These are phyloP conservation scores for Andrena cerasifolii DNA, from an alignment of 1,140 invertebrate genomes.

Conservation along the genomic window DNA sequence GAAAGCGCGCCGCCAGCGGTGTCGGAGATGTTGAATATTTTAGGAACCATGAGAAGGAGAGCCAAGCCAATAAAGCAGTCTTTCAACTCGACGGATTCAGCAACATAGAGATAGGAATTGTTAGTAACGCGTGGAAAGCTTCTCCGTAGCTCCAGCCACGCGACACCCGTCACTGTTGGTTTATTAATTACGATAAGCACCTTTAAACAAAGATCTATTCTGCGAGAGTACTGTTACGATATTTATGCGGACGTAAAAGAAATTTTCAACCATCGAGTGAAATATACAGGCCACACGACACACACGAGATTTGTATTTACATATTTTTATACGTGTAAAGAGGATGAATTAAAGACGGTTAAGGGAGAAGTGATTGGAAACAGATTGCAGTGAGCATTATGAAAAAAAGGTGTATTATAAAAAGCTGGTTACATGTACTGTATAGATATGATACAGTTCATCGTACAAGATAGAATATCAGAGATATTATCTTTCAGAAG, in stretches of 20 bases:
- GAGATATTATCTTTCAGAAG: constrained; percentile 41
- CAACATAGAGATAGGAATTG: constrained; percentile 50
- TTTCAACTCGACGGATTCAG: constrained; percentile 66
- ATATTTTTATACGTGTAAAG: constrained; percentile 9
- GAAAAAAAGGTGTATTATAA: constrained; percentile 59
- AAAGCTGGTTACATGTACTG: constrained; percentile 50
- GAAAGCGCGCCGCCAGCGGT: constrained; percentile 84
- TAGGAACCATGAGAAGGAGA: constrained; percentile 86
- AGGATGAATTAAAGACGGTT: constrained; percentile 6
- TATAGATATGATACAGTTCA: constrained; percentile 15
- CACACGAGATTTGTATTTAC: not conserved
- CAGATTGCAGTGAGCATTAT: constrained; percentile 43
- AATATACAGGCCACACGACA: not conserved
- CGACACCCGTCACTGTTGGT: not conserved
- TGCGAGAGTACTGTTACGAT: constrained; percentile 33
- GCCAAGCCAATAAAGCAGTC: constrained; percentile 77
- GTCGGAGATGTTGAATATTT: constrained; percentile 88
- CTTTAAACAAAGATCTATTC: constrained; percentile 30
- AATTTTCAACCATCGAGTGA: constrained; percentile 35
- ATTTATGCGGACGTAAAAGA: constrained; percentile 51
- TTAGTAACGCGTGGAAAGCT: not conserved
- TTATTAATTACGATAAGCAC: not conserved
- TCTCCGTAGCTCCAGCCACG: not conserved
- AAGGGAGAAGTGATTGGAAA: constrained; percentile 34
- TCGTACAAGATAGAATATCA: constrained; percentile 39